A percentile compares a stretch with the other conserved stretches of the same genome.
Conservation (phyloP, 2,113 vertebrate species). For the Columba livia region DNA sequence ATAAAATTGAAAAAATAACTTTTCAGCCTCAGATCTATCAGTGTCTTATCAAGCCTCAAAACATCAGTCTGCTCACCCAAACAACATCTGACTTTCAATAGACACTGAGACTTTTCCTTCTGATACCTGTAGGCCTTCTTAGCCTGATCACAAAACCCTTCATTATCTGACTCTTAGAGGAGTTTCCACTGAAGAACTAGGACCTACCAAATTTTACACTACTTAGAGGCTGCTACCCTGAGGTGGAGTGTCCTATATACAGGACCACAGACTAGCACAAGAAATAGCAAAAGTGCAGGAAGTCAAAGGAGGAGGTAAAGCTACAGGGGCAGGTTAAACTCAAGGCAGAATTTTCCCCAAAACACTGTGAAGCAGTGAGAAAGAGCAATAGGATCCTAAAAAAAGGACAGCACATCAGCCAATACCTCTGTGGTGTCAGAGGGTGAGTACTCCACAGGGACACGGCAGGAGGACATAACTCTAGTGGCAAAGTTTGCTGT, state of each 20-base stretch:
- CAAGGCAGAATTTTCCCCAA: neutral
- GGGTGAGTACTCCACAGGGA: neutral
- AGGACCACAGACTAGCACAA: neutral
- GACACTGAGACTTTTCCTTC: neutral
- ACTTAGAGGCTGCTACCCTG: neutral
- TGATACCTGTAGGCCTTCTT: neutral
- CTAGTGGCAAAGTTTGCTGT: neutral
- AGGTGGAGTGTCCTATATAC: neutral
- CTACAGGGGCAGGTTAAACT: neutral
- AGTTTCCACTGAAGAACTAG: neutral
- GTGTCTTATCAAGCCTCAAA: slow-evolving; percentile 13
- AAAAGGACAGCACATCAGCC: neutral
- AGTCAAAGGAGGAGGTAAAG: neutral
- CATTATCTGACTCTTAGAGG: neutral
- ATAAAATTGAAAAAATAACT: neutral
- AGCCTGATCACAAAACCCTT: neutral
- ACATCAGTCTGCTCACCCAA: neutral
- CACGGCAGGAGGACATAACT: neutral
- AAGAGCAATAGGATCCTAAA: neutral
- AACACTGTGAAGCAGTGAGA: neutral
- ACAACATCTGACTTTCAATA: neutral
- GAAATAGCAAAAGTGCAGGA: neutral
- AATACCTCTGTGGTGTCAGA: neutral
- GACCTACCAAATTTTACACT: neutral
- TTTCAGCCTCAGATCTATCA: neutral